Conservation (phyloP, 1,140 invertebrate genomes). For the Leptoteleia sp. region DNA sequence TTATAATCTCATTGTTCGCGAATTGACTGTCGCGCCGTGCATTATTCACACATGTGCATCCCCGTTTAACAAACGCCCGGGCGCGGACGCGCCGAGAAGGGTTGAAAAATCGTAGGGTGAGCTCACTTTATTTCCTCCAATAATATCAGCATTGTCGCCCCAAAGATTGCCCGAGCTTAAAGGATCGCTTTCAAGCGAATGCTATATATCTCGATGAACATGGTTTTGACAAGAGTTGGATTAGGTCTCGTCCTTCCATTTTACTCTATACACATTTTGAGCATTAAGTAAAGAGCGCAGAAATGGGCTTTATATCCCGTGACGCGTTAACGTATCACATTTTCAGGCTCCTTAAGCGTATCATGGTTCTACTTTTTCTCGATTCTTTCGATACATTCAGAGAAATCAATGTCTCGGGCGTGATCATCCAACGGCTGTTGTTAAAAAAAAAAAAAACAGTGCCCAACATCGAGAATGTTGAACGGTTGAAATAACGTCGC, state of each 20-base stretch:
- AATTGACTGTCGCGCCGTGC: slow-evolving; percentile 75
- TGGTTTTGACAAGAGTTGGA: slow-evolving; percentile 77
- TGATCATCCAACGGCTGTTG: too few relatives aligned
- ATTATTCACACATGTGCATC: slow-evolving; percentile 66
- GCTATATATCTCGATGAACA: slow-evolving; percentile 64
- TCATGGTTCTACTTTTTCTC: slow-evolving; percentile 4
- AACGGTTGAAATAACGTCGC: too few relatives aligned
- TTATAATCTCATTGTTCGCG: slow-evolving; percentile 73
- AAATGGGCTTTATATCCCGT: slow-evolving; percentile 33
- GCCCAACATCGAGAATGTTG: too few relatives aligned
- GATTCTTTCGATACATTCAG: not conserved
- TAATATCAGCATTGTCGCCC: slow-evolving; percentile 76
- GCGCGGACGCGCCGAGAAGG: slow-evolving; percentile 49
- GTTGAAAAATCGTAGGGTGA: slow-evolving; percentile 65
- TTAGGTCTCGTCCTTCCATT: slow-evolving; percentile 65
- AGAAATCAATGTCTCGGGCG: not conserved
- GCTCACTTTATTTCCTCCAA: slow-evolving; percentile 72
- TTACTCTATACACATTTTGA: slow-evolving; percentile 17
- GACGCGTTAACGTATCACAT: slow-evolving; percentile 47
- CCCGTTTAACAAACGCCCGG: slow-evolving; percentile 40
- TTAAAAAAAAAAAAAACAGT: too few relatives aligned
- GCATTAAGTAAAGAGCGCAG: slow-evolving; percentile 48
- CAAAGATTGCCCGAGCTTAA: slow-evolving; percentile 65
- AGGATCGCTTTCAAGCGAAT: slow-evolving; percentile 56
- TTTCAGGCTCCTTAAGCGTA: slow-evolving; percentile 5